Evolutionary conservation across 2,113 vertebrate species (phyloP), one percentile per base, ranked within the genome.

Genomic region (Pluvialis apricaria): DNA sequence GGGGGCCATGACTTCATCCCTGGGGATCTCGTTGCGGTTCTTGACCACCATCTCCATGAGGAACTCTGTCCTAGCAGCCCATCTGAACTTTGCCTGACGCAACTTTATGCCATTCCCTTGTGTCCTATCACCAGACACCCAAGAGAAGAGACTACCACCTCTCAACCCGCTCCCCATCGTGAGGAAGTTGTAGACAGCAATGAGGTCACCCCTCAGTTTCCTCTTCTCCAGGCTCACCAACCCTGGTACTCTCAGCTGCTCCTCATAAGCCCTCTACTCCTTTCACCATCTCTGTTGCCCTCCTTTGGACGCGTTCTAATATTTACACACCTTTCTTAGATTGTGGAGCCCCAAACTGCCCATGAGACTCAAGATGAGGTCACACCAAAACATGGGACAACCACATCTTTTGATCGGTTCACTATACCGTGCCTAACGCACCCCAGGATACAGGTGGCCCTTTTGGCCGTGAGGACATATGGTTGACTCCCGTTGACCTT

Each of bases 391-490:
- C 11, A 4, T 31, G 51, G 51, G 78, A 66, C 62, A 22, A 55
- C 11, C 40, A 11, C 5, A 0, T 18, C 62, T 55, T 45, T 66
- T 12, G 0, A 16, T 17, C 1, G 2, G 29, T 42, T 52, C 9
- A 2, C 55, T n/a, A 3, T 7, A 12, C 54, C 13, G 40, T 26
- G 38, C 54, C 21, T 25, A n/a, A 15, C 10, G 34, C 34, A 24
- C 44, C 32, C 68, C 44, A 38, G 32, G 38, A 31, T n/a, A 45
- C 1, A 6, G 49, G 32, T 68, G 20, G 38, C 49, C 49, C 38
- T 44, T 54, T 28, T 20, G 38, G 47, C 36, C 47, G 10, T 6
- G 19, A n/a, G 49, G 51, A 20, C 19, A 45, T 20, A 4, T 7
- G 3, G 34, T 47, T 47, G 64, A 55, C n/a, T 40, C 40, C 15